These are phyloP conservation scores for Scaptomyza graminum DNA, from an alignment of 1,140 invertebrate genomes.

Conservation along the genomic window DNA sequence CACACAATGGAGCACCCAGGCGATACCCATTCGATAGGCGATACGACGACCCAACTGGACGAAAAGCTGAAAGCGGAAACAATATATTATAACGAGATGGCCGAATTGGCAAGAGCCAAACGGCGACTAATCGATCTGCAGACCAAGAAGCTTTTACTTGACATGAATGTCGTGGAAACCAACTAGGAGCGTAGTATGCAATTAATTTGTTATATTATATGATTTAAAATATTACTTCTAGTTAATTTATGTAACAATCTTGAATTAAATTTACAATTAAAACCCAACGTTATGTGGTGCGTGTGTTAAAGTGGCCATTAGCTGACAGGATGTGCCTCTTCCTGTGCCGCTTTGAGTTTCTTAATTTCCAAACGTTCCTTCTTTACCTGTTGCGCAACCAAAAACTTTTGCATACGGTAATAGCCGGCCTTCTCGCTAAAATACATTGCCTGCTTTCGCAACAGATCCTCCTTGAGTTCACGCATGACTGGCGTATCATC, in stretches of 20 bases:
- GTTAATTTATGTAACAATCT: conserved; percentile 35
- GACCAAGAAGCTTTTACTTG: conserved; percentile 66
- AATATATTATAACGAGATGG: conserved; percentile 81
- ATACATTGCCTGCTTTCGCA: conserved; percentile 64
- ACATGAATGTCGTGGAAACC: conserved; percentile 66
- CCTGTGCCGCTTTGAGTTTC: conserved; percentile 12
- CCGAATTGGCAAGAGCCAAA: conserved; percentile 72
- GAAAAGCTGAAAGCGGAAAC: conserved; percentile 78
- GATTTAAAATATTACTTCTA: conserved; percentile 30
- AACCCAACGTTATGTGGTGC: conserved; percentile 4
- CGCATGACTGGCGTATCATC: conserved; percentile 43
- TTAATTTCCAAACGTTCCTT: conserved; percentile 59
- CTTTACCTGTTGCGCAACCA: conserved; percentile 61
- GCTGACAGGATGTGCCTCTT: background rate
- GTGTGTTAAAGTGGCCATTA: background rate
- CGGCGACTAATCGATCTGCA: conserved; percentile 69
- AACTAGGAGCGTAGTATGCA: conserved; percentile 14
- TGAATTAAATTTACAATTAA: conserved; percentile 32
- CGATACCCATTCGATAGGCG: conserved; percentile 50
- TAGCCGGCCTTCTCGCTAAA: conserved; percentile 63
- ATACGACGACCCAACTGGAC: conserved; percentile 62
- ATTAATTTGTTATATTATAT: conserved; percentile 40
- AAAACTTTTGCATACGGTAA: conserved; percentile 72
- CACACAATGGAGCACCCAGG: conserved; percentile 27
- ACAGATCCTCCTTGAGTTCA: conserved; percentile 56